Percentiles rank a stretch among this genome's conserved stretches.
These are phyloP conservation scores for Monopterus albus DNA, from an alignment of 2,113 vertebrate species.

Conservation along the genomic window DNA sequence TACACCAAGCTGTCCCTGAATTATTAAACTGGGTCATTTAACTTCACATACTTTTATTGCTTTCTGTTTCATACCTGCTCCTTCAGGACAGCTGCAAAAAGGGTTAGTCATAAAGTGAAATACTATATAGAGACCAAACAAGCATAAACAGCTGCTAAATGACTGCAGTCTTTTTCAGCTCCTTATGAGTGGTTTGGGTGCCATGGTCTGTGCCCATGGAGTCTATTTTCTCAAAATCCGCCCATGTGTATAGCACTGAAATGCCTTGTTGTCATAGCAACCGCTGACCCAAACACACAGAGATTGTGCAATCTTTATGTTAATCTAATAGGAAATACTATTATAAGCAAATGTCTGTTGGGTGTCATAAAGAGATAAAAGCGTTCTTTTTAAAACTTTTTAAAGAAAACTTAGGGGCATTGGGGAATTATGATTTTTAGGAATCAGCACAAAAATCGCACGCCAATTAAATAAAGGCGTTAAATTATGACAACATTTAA, in stretches of 20 bases:
- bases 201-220: too few species aligned
- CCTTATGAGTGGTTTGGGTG: too few species aligned
- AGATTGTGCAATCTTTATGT: slow-evolving; percentile 23
- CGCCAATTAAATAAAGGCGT: background rate
- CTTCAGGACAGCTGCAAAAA: too few species aligned
- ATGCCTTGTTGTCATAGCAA: slow-evolving; percentile 66
- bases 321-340: background rate
- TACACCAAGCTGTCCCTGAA: background rate
- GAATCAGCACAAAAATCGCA: background rate
- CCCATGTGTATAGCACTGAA: background rate
- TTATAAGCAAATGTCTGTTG: background rate
- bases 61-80: too few species aligned
- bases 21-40: background rate
- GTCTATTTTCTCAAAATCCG: too few species aligned
- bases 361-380: background rate
- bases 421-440: too few species aligned
- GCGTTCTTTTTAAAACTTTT: background rate
- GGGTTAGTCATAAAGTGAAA: too few species aligned
- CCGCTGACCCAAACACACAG: slow-evolving; percentile 48
- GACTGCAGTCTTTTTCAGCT: too few species aligned
- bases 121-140: too few species aligned
- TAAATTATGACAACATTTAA: background rate
- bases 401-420: too few species aligned
- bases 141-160: too few species aligned
- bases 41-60: too few species aligned